A percentile compares a stretch with the other conserved stretches of the same genome.
phyloP scores from a whole-genome alignment of 2,888 invertebrate species.

The Apamea monoglypha region DNA sequence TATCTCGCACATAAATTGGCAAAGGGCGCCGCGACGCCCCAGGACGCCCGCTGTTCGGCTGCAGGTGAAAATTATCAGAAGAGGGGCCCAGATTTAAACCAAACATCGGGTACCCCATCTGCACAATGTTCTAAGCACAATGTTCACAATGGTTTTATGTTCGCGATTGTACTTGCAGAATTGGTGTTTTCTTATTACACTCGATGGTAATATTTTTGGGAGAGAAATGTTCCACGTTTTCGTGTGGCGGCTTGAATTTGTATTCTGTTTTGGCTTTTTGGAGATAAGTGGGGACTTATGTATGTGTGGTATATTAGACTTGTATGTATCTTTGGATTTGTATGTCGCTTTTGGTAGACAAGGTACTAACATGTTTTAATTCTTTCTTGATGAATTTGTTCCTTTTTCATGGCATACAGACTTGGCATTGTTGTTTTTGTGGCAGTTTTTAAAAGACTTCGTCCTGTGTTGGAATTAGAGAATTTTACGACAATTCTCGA shows the following conservation, averaged over 20 bases:
- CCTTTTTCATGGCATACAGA: neutral
- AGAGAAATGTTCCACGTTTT: constrained; percentile 53
- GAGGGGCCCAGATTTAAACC: constrained; percentile 86
- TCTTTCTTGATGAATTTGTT: neutral
- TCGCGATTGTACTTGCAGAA: constrained; percentile 64
- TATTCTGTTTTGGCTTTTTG: constrained; percentile 52
- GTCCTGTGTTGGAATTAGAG: neutral
- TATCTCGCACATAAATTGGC: constrained; percentile 87
- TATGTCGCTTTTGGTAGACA: neutral
- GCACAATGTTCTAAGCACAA: constrained; percentile 65
- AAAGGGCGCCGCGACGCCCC: constrained; percentile 69
- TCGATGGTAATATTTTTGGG: constrained; percentile 62
- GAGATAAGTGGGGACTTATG: constrained; percentile 55
- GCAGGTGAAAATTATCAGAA: constrained; percentile 90
- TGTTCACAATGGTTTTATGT: constrained; percentile 66
- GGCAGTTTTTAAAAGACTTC: neutral
- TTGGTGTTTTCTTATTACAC: constrained; percentile 68
- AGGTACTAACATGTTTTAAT: neutral
- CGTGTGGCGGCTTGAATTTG: constrained; percentile 46
- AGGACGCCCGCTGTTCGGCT: constrained; percentile 65
- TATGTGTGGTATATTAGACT: constrained; percentile 6
- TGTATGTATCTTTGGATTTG: neutral
- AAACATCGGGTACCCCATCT: constrained; percentile 79
- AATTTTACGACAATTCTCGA: neutral
- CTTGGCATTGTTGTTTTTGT: neutral